Evolutionary conservation across 1,140 invertebrate species (phyloP).

Genomic region (Neodiprion virginianus): DNA sequence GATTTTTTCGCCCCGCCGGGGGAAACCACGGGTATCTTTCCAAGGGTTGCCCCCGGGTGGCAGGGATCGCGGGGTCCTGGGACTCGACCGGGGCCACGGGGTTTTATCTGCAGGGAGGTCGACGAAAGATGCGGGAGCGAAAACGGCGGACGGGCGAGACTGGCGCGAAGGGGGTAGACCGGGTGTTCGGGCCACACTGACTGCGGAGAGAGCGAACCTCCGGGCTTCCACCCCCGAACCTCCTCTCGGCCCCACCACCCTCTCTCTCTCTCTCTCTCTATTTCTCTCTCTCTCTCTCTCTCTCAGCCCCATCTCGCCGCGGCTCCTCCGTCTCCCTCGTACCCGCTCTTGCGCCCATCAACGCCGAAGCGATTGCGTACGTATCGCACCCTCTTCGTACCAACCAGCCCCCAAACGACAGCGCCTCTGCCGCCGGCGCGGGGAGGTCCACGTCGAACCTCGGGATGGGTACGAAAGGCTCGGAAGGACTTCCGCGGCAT

Average conservation of each 20-base stretch:
- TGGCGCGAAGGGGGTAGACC: background rate
- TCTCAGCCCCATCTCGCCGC: conserved; percentile 1
- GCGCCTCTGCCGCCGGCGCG: background rate
- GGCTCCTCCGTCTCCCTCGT: background rate
- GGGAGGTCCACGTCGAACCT: background rate
- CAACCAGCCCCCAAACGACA: conserved; percentile 1
- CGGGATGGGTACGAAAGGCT: background rate
- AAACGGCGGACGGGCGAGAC: conserved; percentile 5
- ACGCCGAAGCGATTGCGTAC: conserved; percentile 2
- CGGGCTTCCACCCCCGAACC: conserved; percentile 1
- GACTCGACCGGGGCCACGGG: background rate
- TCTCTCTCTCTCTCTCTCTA: background rate
- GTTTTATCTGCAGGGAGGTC: background rate
- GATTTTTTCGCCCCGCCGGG: conserved; percentile 15
- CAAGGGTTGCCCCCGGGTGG: conserved; percentile 15
- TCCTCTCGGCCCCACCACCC: background rate
- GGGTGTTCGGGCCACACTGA: conserved; percentile 3
- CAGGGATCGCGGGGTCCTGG: conserved; percentile 18
- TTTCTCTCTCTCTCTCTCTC: background rate
- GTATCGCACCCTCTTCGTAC: background rate
- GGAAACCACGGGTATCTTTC: conserved; percentile 7
- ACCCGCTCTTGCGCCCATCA: conserved; percentile 5
- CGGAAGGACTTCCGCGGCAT: too few relatives aligned
- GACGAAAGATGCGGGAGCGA: conserved; percentile 15
- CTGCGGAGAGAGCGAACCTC: conserved; percentile 6